A percentile compares a stretch with the other conserved stretches of the same genome.
Evolutionary conservation across 2,797 vertebrate species (phyloP).

Genomic region (Lates japonicus): DNA sequence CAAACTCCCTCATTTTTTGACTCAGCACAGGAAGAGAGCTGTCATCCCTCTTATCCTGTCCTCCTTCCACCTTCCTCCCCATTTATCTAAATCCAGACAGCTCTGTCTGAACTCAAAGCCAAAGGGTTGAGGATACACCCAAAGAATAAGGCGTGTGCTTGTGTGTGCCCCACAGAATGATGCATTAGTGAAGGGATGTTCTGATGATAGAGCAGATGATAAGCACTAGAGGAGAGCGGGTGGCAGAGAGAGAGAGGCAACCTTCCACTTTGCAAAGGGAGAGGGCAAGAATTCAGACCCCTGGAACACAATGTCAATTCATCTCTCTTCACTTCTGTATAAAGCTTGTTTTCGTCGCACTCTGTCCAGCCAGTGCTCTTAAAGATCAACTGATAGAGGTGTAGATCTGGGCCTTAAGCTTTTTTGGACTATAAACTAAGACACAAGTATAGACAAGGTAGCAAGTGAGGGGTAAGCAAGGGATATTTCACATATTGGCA

Average conservation of each 20-base stretch:
- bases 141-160: slow-evolving; percentile 65
- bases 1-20: slow-evolving; percentile 58
- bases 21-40: slow-evolving; percentile 79
- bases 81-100: slow-evolving; percentile 68
- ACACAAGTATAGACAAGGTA: background rate
- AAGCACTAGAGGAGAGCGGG: slow-evolving; percentile 39
- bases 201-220: slow-evolving; percentile 75
- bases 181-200: slow-evolving; percentile 58
- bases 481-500: too few relatives aligned
- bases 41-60: slow-evolving; percentile 68
- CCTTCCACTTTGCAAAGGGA: slow-evolving; percentile 51
- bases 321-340: slow-evolving; percentile 80
- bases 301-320: slow-evolving; percentile 52
- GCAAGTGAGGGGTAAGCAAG: too few relatives aligned
- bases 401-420: slow-evolving; percentile 12
- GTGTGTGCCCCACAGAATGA: slow-evolving; percentile 38
- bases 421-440: background rate
- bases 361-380: slow-evolving; percentile 34
- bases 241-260: slow-evolving; percentile 58
- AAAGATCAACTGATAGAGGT: slow-evolving; percentile 56
- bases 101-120: slow-evolving; percentile 75
- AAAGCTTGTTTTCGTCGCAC: slow-evolving; percentile 61
- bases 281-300: slow-evolving; percentile 69
- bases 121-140: slow-evolving; percentile 62
- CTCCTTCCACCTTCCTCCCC: slow-evolving; percentile 47